Percentiles rank a stretch among this genome's conserved stretches.
Evolutionary conservation across 2,888 invertebrate genomes (phyloP).

Genomic region (Cephus rjabovi): DNA sequence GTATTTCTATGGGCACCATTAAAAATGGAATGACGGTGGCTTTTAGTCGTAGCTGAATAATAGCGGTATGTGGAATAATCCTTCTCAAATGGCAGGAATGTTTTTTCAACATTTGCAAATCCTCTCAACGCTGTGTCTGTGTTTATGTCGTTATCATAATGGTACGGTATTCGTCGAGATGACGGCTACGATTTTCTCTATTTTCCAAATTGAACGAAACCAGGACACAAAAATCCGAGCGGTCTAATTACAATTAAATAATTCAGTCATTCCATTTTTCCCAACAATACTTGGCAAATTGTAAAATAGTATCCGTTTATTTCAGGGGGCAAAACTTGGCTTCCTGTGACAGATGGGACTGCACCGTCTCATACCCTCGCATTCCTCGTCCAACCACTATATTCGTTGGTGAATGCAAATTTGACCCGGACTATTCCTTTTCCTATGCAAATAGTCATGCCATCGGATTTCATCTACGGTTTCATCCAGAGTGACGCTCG

Average conservation of each 20-base stretch:
- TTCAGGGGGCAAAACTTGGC: not conserved
- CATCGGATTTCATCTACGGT: not conserved
- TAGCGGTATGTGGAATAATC: not conserved
- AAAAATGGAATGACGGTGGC: not conserved
- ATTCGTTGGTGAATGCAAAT: not conserved
- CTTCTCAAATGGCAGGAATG: not conserved
- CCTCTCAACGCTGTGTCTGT: not conserved
- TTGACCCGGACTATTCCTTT: not conserved
- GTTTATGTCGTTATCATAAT: not conserved
- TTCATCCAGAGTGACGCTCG: not conserved
- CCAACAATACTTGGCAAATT: not conserved
- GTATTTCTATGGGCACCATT: not conserved
- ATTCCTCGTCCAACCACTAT: not conserved
- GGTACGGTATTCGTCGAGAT: not conserved
- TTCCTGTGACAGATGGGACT: not conserved
- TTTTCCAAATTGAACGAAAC: not conserved
- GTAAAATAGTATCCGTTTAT: not conserved
- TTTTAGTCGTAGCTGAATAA: not conserved
- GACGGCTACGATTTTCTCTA: not conserved
- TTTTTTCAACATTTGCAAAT: not conserved
- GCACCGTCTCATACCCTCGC: not conserved
- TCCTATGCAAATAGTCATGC: not conserved
- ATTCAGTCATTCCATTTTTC: constrained; percentile 15
- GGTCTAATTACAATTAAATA: constrained; percentile 33
- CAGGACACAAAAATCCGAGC: constrained; percentile 24